Evolutionary conservation across 35 echinoderm and acorn worm genomes (phyloP).

Genomic region (Eucidaris tribuloides): DNA sequence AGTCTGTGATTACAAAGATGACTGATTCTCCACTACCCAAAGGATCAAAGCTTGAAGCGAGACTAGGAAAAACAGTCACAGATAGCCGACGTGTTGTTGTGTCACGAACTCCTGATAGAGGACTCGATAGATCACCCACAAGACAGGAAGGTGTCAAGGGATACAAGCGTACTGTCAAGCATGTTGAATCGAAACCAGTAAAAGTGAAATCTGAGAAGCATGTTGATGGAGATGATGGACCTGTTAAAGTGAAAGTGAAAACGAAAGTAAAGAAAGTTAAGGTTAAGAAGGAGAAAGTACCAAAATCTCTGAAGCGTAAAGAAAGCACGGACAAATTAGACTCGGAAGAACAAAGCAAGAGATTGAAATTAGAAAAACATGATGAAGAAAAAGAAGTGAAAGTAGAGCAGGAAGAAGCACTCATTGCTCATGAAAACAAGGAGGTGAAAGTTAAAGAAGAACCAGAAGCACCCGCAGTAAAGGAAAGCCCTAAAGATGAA

Average conservation of each 20-base stretch:
- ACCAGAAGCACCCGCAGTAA: neutral
- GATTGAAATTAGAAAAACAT: slow-evolving; percentile 37
- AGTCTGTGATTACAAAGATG: neutral
- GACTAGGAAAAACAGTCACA: slow-evolving; percentile 24
- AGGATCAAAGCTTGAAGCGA: slow-evolving; percentile 16
- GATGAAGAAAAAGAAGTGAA: slow-evolving; percentile 34
- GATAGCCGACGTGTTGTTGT: slow-evolving; percentile 33
- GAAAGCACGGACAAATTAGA: neutral
- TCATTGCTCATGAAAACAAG: neutral
- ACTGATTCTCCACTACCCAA: neutral
- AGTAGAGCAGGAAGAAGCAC: slow-evolving; percentile 8
- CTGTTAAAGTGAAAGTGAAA: slow-evolving; percentile 29
- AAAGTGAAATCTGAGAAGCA: slow-evolving; percentile 17
- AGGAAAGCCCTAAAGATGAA: slow-evolving; percentile 3
- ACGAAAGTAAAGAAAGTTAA: slow-evolving; percentile 1
- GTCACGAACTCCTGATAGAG: slow-evolving; percentile 8
- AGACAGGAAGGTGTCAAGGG: neutral
- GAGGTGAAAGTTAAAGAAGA: slow-evolving; percentile 8
- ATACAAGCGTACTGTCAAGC: slow-evolving; percentile 8
- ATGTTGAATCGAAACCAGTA: neutral
- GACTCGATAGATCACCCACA: neutral
- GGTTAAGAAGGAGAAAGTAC: slow-evolving; percentile 21
- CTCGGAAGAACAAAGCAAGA: neutral
- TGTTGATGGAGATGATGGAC: slow-evolving; percentile 30
- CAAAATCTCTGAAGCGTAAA: slow-evolving; percentile 5